phyloP scores from a whole-genome alignment of 2,797 vertebrate genomes.

The Xenops minutus region DNA sequence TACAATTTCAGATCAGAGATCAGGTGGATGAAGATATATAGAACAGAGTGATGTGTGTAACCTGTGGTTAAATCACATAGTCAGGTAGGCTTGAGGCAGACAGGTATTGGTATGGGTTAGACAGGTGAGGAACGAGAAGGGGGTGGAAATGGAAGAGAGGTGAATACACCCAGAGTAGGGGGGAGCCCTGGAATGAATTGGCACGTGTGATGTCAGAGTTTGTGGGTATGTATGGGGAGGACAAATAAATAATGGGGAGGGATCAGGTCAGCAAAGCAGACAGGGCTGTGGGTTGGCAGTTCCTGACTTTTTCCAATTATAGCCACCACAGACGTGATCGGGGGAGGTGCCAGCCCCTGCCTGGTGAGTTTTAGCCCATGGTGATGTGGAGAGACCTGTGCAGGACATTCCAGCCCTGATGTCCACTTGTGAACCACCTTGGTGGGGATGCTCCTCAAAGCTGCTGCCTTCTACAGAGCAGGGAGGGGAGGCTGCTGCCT shows the following conservation, averaged over 20 bases:
- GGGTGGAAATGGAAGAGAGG: neutral
- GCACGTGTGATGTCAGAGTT: neutral
- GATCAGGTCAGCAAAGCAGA: neutral
- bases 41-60: neutral
- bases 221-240: neutral
- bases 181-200: neutral
- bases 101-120: neutral
- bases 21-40: neutral
- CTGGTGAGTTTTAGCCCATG: neutral
- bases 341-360: neutral
- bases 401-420: neutral
- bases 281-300: neutral
- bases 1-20: neutral
- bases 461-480: neutral
- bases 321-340: neutral
- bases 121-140: neutral
- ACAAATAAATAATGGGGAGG: neutral
- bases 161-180: neutral
- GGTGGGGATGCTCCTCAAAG: neutral
- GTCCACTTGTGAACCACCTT: accelerated
- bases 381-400: neutral
- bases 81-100: neutral
- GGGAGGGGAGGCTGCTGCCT: neutral
- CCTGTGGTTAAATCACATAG: neutral
- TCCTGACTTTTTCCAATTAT: neutral